Evolutionary conservation across 64 coral and sea anemone species (phyloP), one percentile per base, ranked within the genome.

Genomic region (Porites australiensis): DNA sequence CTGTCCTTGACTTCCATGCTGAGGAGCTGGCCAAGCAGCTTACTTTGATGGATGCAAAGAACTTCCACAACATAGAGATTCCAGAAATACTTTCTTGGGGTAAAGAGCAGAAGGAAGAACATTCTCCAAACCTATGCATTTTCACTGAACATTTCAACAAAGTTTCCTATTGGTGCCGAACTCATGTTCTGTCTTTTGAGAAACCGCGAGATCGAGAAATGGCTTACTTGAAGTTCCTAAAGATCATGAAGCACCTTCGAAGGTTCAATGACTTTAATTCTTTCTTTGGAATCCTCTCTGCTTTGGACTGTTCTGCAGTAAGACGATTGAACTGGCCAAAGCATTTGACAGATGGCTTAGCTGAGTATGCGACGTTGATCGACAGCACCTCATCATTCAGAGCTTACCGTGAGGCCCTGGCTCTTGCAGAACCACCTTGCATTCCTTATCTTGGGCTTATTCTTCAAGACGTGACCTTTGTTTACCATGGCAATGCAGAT

Each of bases 221-320:
- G 60, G 87, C 89, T 7, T 99, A 99, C 14, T 27, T 79, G 44
- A 99, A 99, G 73, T 99, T 99, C 27, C 84, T 99, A 45, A 99
- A 99, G 88, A 99, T 99, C 75, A 99, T 99, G 98, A 99, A 99
- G 86, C 94, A 96, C n/a, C 61, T 99, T n/a, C 88, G 98, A 72
- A 93, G 84, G 63, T 96, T 99, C 55, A 99, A 99, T 68, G 96
- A 99, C 86, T 99, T 99, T 74, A 99, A 99, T 77, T 99, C 98
- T 52, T 84, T 99, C 67, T 73, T 99, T 78, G 98, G 94, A 49
- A 93, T 99, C 69, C 65, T 96, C n/a, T 99, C 98, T 13, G 98
- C 98, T 73, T 58, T 99, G 70, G 98, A 99, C 89, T 96, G 98
- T 55, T 99, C 98, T 77, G 98, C 98, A 49, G 94, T 99, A 7